Evolutionary conservation across 1,140 invertebrate genomes (phyloP), one percentile per base, ranked within the genome.

Genomic region (Sycobia sp.): DNA sequence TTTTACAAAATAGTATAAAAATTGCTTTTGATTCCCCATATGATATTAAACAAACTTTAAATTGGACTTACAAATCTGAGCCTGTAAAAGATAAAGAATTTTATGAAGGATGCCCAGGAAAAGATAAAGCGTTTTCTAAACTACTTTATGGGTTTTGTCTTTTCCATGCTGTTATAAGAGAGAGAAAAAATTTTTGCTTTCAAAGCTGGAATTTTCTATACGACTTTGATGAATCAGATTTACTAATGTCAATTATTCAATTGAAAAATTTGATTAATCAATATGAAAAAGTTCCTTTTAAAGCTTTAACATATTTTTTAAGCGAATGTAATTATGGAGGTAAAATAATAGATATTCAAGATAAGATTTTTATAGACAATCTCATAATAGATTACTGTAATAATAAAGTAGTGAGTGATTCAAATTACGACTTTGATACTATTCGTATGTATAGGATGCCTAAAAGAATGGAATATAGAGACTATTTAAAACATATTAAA

Each of bases 291-390:
- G 75, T 88, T 25, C 85, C 88, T 16, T 85, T 85, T 67, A 84
- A 86, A 44, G 86, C 86, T 5, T 70, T 91, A 11, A 76, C 75
- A 5, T 90, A 91, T 76, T 71, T 91, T 2, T 53, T 80, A 36
- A 88, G 87, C 14, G 86, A 91, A 70, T 91, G 90, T 69, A 90
- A 90, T 76, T 91, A 92, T 69, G 90, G 90, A 1, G 89, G 89
- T 1, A 83, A 88, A 74, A 86, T 91, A 1, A 85, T 87, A 0
- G 87, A 91, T 71, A 81, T 85, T 65, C 83, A 84, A 71, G 90
- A 91, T 75, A 75, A 85, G 16, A 77, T 84, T 41, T 85, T 85
- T 27, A 70, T 91, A 11, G 75, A 80, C 38, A 84, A 84, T 54
- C 63, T 88, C 39, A 75, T 90, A 0, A 71, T 72, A 8, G 84